Conservation (phyloP, 2,797 vertebrate genomes). For the Urophycis tenuis region DNA sequence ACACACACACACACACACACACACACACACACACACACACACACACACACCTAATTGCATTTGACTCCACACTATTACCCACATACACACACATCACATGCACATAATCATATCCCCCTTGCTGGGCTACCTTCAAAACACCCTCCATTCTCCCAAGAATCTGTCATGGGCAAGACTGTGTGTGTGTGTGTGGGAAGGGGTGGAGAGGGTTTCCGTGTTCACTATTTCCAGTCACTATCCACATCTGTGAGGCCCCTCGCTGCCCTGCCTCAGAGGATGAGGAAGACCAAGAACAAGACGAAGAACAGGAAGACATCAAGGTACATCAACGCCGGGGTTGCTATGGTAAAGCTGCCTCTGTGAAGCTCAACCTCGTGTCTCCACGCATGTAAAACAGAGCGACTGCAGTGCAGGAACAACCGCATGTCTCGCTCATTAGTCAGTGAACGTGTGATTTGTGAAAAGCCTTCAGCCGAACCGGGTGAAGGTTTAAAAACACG, state of each 20-base stretch:
- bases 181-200: neutral
- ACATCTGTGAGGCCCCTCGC: neutral
- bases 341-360: neutral
- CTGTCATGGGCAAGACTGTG: conserved; percentile 22
- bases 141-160: conserved; percentile 54
- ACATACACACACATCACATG: conserved; percentile 15
- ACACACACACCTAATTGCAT: neutral
- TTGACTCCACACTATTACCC: neutral
- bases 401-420: neutral
- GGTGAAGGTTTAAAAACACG: neutral
- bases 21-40: neutral
- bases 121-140: conserved; percentile 39
- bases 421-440: neutral
- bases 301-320: neutral
- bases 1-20: neutral
- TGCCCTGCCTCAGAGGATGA: neutral
- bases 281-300: neutral
- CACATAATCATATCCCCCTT: conserved; percentile 33
- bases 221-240: neutral
- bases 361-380: neutral
- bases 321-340: neutral
- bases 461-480: neutral
- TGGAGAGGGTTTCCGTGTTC: neutral
- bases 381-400: neutral
- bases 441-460: neutral